Evolutionary conservation across 2,113 vertebrate genomes (phyloP), one percentile per base, ranked within the genome.

Genomic region (Phasianus colchicus): DNA sequence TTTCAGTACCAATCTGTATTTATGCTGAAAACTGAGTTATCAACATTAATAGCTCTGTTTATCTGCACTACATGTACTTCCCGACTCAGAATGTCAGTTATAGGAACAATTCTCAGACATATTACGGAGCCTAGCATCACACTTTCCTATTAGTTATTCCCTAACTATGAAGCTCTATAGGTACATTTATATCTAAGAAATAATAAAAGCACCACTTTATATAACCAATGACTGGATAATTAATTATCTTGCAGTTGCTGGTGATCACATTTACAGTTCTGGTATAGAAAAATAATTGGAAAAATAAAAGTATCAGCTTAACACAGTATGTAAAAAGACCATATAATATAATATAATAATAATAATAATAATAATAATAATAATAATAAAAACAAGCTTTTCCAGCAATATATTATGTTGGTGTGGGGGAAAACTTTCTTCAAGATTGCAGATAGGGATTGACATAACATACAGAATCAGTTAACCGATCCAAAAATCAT

Each of bases 41-140:
- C 32, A 48, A 17, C 2, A 1, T 52, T 20, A 60, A 29, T 47
- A 50, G 2, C 7, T 27, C 12, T 72, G 22, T 20, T 4, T 57
- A 10, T n/a, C 9, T 50, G 6, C 3, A 22, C 4, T n/a, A 2
- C 21, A 9, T 27, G 6, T 30, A 34, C 1, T 1, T 36, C 19
- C 6, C 38, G 8, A 42, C 57, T 63, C 50, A 58, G 43, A 72
- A 45, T 87, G 10, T 4, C 20, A 21, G 17, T 50, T 71, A 22
- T 4, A 55, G 8, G 10, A 86, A 34, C 11, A 42, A 5, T 32
- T 58, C 18, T 66, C 21, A 83, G 27, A 45, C 5, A 61, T 47
- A n/a, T 12, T 61, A 17, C 3, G 69, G 11, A 86, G 15, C 16
- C 7, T 3, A 67, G 4, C 72, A 20, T 11, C 15, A n/a, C 25